A percentile compares a stretch with the other conserved stretches of the same genome.
Evolutionary conservation across 2,797 vertebrate genomes (phyloP).

Genomic region (Propithecus deckenii): DNA sequence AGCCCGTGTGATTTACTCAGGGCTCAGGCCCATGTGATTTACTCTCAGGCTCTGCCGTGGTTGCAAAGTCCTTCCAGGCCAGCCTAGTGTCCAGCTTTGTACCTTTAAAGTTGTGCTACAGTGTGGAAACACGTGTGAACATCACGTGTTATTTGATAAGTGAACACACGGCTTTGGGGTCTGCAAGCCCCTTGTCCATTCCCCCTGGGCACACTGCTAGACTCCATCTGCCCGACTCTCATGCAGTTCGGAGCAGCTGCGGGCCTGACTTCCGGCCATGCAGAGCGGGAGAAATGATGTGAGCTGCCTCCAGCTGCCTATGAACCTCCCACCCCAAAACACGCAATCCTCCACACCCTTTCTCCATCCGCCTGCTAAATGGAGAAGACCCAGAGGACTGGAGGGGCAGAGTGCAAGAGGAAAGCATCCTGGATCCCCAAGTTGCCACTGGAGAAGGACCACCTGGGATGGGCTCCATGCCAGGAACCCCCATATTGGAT

Average conservation of each 20-base stretch:
- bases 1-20: neutral
- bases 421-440: neutral
- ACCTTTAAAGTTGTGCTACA: neutral
- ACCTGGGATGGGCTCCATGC: neutral
- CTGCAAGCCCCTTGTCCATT: neutral
- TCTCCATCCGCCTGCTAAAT: neutral
- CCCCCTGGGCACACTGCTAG: neutral
- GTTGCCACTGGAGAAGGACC: neutral
- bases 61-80: neutral
- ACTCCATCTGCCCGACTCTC: neutral
- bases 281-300: neutral
- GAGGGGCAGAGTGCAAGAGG: neutral
- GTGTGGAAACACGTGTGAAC: neutral
- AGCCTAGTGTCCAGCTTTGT: neutral
- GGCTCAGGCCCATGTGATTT: fast-evolving
- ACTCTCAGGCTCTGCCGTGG: neutral
- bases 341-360: neutral
- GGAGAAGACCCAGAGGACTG: neutral
- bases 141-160: fast-evolving
- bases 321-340: neutral
- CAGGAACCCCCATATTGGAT: neutral
- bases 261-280: neutral
- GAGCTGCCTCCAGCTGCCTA: neutral
- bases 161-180: neutral
- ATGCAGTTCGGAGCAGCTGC: neutral